Evolutionary conservation across 2,888 invertebrate genomes (phyloP), one percentile per base, ranked within the genome.

Genomic region (Sialis lutaria): DNA sequence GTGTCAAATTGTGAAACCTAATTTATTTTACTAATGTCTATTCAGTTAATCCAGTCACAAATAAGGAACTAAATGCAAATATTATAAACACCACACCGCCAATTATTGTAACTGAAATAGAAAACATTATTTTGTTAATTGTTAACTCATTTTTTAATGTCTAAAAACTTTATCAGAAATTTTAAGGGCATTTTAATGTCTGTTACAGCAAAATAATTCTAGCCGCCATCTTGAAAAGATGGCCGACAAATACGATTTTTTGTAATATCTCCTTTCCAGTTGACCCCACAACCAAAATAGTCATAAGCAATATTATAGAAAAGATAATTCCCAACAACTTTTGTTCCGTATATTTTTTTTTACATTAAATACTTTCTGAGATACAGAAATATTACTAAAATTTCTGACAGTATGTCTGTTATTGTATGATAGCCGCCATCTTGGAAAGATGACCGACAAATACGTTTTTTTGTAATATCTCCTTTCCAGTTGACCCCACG

Each of bases 21-120:
- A 22, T 2, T 22, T 22, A 22, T 22, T 22, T 22, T 22, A 22
- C 22, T 22, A 22, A 22, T 4, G 22, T 22, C 4, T 22, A 22
- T 22, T 22, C 22, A 22, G 22, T 22, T 22, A 22, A 22, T 22
- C 22, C 89, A 48, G 82, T 84, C 55, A 92, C 79, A 63, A 93
- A 77, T 45, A 97, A 71, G 6, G 96, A 90, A 52, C 92, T 91
- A 48, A 92, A 66, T 1, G 97, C 96, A 69, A 97, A 97, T 53
- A 91, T 67, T 51, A 97, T 70, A 70, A 97, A 97, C 55, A 96
- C 95, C 47, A 95, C 67, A 59, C 96, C 97, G 55, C 97, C 97
- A 58, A 93, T 83, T 58, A 97, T 77, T 48, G 97, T 97, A 51
- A 97, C 97, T 91, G 77, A 53, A 79, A 78, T 60, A 56, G 59